Evolutionary conservation across 2,797 vertebrate genomes (phyloP).

Genomic region (Fratercula arctica): DNA sequence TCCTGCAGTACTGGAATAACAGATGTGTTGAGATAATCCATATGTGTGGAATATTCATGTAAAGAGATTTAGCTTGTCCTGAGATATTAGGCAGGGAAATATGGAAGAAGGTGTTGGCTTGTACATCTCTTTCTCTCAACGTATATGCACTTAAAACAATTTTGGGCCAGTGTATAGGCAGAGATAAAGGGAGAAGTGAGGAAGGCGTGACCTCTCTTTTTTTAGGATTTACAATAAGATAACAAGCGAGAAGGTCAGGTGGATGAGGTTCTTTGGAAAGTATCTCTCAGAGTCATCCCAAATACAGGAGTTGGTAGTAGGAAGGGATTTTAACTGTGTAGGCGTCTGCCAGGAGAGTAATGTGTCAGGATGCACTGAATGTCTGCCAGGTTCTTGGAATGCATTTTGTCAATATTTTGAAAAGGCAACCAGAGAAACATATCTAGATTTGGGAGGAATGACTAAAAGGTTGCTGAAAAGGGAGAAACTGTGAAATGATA

Average conservation of each 20-base stretch:
- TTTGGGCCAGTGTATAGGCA: neutral
- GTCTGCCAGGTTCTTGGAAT: neutral
- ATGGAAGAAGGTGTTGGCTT: neutral
- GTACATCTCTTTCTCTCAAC: neutral
- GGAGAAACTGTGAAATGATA: neutral
- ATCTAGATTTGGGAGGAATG: neutral
- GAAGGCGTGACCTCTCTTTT: neutral
- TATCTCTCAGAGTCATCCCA: neutral
- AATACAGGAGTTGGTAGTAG: neutral
- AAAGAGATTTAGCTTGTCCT: neutral
- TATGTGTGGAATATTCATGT: neutral
- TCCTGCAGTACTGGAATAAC: neutral
- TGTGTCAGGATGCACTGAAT: neutral
- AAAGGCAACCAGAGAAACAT: neutral
- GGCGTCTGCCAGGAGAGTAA: neutral
- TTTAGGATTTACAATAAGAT: neutral
- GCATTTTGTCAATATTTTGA: slow-evolving; percentile 5
- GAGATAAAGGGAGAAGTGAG: neutral
- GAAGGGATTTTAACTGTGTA: neutral
- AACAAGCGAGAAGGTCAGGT: neutral
- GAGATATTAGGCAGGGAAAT: neutral
- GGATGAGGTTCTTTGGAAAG: neutral
- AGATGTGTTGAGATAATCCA: neutral
- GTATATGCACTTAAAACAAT: neutral
- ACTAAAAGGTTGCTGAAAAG: neutral